phyloP scores from a whole-genome alignment of 2,888 invertebrate species.

The Alcis repandata region DNA sequence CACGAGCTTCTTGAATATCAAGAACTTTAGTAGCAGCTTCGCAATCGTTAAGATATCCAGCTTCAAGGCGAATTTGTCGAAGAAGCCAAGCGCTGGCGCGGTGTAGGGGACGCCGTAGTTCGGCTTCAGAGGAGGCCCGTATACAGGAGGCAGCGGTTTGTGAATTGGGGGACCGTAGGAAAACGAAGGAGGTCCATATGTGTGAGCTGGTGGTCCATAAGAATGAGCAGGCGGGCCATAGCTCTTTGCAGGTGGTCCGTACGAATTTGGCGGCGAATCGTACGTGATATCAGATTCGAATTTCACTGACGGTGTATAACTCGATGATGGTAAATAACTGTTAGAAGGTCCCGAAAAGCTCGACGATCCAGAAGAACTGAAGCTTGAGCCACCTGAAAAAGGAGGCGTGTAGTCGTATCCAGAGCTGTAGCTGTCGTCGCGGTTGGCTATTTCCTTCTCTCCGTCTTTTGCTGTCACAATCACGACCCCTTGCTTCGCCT shows the following conservation, averaged over 20 bases:
- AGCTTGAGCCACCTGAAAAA: constrained; percentile 65
- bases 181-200: constrained; percentile 71
- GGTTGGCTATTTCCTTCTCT: constrained; percentile 80
- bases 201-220: constrained; percentile 65
- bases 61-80: constrained; percentile 90
- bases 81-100: constrained; percentile 82
- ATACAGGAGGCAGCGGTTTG: constrained; percentile 55
- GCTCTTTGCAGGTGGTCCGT: constrained; percentile 70
- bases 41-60: constrained; percentile 90
- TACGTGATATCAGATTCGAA: constrained; percentile 72
- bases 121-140: constrained; percentile 80
- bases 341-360: constrained; percentile 49
- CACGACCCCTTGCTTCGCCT: constrained; percentile 76
- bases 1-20: constrained; percentile 93
- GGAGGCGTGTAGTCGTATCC: constrained; percentile 79
- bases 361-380: constrained; percentile 68
- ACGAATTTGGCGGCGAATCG: constrained; percentile 65
- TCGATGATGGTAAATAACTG: constrained; percentile 68
- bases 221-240: constrained; percentile 73
- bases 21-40: constrained; percentile 91
- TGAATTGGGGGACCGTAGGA: constrained; percentile 62
- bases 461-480: constrained; percentile 81
- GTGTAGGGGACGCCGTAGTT: constrained; percentile 86
- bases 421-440: constrained; percentile 76
- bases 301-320: constrained; percentile 68